Evolutionary conservation across 2,888 invertebrate genomes (phyloP).

Genomic region (Phlogophora meticulosa): DNA sequence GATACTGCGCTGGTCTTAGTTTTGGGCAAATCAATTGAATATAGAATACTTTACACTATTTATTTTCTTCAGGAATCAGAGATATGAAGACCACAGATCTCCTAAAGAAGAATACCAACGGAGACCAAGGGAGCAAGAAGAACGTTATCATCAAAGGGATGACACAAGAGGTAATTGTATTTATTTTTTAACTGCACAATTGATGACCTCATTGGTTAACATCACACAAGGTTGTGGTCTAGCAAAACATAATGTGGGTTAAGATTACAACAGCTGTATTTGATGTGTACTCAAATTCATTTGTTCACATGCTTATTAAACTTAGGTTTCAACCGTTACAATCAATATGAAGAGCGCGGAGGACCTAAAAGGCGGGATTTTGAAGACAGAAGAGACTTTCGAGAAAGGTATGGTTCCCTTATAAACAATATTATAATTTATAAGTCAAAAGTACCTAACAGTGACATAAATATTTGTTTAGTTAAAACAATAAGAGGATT

Average conservation of each 20-base stretch:
- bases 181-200: background rate
- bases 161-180: conserved; percentile 77
- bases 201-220: background rate
- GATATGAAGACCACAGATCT: conserved; percentile 78
- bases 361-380: conserved; percentile 79
- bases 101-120: conserved; percentile 78
- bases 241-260: conserved; percentile 4
- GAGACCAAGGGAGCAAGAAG: conserved; percentile 77
- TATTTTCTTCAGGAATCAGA: conserved; percentile 71
- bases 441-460: background rate
- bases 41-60: background rate
- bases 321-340: conserved; percentile 81
- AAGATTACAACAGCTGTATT: conserved; percentile 16
- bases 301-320: conserved; percentile 24
- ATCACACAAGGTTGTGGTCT: background rate
- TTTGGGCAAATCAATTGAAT: background rate
- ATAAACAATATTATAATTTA: background rate
- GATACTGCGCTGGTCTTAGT: conserved; percentile 32
- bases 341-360: conserved; percentile 82
- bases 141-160: conserved; percentile 75
- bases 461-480: background rate
- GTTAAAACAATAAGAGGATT: background rate
- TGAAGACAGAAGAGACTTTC: conserved; percentile 79
- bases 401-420: conserved; percentile 72
- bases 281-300: background rate